A percentile compares a stretch with the other conserved stretches of the same genome.
Evolutionary conservation across 2,113 vertebrate species (phyloP).

Genomic region (Stercorarius parasiticus): DNA sequence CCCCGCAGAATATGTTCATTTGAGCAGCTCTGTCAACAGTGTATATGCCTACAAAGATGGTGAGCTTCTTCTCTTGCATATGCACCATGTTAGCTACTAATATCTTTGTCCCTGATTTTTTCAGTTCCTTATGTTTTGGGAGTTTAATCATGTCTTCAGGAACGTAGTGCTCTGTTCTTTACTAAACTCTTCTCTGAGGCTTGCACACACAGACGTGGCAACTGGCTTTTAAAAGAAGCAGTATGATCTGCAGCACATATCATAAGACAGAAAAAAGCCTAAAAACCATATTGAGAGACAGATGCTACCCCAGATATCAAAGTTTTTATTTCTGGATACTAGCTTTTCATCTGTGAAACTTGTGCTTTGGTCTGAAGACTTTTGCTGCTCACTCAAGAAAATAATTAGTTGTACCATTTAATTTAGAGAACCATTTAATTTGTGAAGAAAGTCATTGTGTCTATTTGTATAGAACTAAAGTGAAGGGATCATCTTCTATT

Average conservation of each 20-base stretch:
- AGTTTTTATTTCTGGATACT: constrained; percentile 30
- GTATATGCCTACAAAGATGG: neutral
- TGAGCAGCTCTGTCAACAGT: neutral
- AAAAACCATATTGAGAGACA: constrained; percentile 41
- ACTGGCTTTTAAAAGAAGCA: constrained; percentile 21
- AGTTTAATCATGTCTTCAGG: neutral
- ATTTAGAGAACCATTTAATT: neutral
- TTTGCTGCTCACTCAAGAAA: neutral
- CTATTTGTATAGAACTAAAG: neutral
- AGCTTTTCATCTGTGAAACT: neutral
- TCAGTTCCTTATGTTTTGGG: neutral
- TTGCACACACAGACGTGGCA: constrained; percentile 5
- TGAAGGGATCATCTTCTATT: neutral
- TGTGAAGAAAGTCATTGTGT: neutral
- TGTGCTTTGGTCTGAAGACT: neutral
- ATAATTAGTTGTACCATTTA: neutral
- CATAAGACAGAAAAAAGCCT: neutral
- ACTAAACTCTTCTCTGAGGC: constrained; percentile 5
- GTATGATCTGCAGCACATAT: neutral
- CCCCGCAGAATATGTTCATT: neutral
- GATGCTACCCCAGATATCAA: constrained; percentile 30
- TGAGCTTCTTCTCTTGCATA: neutral
- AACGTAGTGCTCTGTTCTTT: constrained; percentile 6
- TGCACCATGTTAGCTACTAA: neutral
- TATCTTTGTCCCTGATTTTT: neutral